Evolutionary conservation across 2,113 vertebrate genomes (phyloP).

Genomic region (Pseudopodoces humilis): DNA sequence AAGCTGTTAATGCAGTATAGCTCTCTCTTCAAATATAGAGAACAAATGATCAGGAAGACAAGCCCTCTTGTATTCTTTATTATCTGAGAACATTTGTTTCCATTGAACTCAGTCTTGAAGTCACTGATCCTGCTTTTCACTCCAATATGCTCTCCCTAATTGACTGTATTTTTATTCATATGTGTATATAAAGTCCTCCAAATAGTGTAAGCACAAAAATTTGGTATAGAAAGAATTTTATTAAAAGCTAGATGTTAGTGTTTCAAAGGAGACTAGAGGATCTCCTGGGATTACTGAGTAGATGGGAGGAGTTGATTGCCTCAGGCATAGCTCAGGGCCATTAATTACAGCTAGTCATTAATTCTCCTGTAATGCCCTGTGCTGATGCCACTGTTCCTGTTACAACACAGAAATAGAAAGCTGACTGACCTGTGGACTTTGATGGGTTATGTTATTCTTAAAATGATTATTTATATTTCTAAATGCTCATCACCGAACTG

Average conservation of each 20-base stretch:
- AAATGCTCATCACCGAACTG: background rate
- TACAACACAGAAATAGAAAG: background rate
- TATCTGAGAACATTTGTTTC: background rate
- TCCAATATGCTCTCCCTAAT: background rate
- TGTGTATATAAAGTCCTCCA: background rate
- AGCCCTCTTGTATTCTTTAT: background rate
- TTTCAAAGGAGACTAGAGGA: background rate
- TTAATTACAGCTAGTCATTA: slow-evolving; percentile 51
- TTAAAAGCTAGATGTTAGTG: background rate
- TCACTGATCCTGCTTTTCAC: background rate
- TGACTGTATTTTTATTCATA: background rate
- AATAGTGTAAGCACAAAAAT: background rate
- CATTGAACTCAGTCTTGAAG: background rate
- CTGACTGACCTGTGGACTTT: background rate
- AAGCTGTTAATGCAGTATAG: background rate
- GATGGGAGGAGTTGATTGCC: slow-evolving; percentile 33
- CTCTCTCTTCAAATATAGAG: background rate
- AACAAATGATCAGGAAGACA: background rate
- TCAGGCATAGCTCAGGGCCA: background rate
- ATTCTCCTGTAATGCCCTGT: slow-evolving; percentile 26
- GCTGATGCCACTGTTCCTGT: slow-evolving; percentile 2
- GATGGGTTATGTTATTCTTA: background rate
- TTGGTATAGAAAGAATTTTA: background rate
- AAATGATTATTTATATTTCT: background rate
- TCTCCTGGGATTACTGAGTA: slow-evolving; percentile 43